Evolutionary conservation across 2,888 invertebrate genomes (phyloP), one percentile per base, ranked within the genome.

Genomic region (Nomada fucata): DNA sequence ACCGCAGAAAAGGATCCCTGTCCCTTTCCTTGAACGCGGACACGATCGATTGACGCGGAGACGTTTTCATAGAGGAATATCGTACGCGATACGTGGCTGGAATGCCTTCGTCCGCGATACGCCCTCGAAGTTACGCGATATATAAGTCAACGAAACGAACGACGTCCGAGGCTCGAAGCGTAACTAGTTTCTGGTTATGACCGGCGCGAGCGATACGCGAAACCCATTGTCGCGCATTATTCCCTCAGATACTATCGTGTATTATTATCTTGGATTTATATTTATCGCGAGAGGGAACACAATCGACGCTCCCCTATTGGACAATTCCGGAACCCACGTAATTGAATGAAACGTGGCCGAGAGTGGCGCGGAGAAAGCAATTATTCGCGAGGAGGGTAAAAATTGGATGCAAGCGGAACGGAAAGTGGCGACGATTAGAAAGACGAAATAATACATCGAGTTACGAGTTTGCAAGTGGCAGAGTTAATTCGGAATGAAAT

Each of bases 11-110:
- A 79, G 73, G 59, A 75, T 42, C 70, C 69, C 63, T 65, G 79
- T 60, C 64, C 55, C 61, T 64, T 80, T 76, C 65, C 75, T 36
- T 42, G 60, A 72, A 65, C 60, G 64, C 61, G 50, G 74, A 82
- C 77, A 87, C 65, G 72, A 86, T 73, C 76, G 76, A 86, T 86
- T 82, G 79, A 72, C 61, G 67, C 55, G 44, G 60, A 72, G 76
- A 76, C 42, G 73, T 76, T 87, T 84, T 84, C 82, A 86, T 87
- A 63, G 73, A 23, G 63, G 63, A 67, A 68, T 77, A 84, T 82
- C 70, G 70, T 61, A 23, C 44, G 11, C 70, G 55, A 55, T 42
- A 55, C 68, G 18, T 64, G 26, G 50, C 70, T 74, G 70, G 36
- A 50, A 74, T 76, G 76, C 67, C 65, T 71, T 72, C 85, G 73